Conservation (phyloP, 2,113 vertebrate genomes). For the Polypterus senegalus region DNA sequence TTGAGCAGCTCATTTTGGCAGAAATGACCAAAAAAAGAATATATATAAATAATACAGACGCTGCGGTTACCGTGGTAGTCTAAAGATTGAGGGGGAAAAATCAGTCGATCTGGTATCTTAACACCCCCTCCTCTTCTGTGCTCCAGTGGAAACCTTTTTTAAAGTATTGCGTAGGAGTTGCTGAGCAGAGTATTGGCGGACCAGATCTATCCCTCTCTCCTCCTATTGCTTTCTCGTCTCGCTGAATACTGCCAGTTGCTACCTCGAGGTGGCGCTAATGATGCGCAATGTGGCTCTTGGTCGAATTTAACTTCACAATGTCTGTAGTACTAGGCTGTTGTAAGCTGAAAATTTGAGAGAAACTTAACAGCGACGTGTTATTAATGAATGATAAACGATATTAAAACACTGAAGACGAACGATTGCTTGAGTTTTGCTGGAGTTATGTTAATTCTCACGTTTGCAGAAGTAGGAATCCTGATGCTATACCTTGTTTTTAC, state of each 20-base stretch:
- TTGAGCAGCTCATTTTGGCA: constrained; percentile 5
- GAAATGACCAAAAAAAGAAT: background rate
- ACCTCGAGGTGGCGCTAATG: constrained; percentile 8
- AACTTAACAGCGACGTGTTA: too few species aligned
- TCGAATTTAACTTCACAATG: background rate
- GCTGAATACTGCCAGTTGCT: constrained; percentile 1
- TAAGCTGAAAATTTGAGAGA: too few species aligned
- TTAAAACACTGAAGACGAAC: too few species aligned
- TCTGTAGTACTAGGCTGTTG: background rate
- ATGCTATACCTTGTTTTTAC: too few species aligned
- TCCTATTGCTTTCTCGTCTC: constrained; percentile 13
- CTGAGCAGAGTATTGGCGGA: constrained; percentile 43
- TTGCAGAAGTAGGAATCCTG: too few species aligned
- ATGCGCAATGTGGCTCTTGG: background rate
- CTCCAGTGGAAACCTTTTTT: constrained; percentile 15
- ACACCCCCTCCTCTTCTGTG: constrained; percentile 5
- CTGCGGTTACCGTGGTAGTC: background rate
- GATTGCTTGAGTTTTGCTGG: too few species aligned
- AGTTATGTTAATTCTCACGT: too few species aligned
- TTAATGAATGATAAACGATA: too few species aligned
- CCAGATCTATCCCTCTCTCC: constrained; percentile 13
- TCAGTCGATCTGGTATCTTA: constrained; percentile 3
- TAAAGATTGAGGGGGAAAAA: constrained; percentile 2
- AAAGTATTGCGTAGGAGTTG: constrained; percentile 36
- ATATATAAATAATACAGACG: background rate